Conservation (phyloP, 2,113 vertebrate species). For the Collichthys lucidus region DNA sequence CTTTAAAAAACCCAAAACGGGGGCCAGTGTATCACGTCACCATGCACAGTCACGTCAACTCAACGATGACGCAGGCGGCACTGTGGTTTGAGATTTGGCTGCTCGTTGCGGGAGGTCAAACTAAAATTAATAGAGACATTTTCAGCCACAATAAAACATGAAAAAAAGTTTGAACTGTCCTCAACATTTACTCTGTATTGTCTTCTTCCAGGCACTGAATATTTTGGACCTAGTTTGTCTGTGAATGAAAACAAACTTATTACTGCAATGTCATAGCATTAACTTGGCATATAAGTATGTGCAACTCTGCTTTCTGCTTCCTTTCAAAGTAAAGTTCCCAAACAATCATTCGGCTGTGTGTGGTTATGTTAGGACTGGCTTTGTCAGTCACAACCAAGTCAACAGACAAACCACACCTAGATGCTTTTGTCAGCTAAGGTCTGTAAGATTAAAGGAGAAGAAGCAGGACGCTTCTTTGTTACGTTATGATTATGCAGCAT, state of each 20-base stretch:
- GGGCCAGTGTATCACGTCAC: neutral
- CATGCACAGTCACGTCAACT: neutral
- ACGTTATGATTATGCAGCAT: conserved; percentile 25
- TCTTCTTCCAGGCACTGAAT: too few relatives aligned
- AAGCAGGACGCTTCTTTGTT: neutral
- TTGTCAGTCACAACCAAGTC: conserved; percentile 25
- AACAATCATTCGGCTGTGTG: conserved; percentile 17
- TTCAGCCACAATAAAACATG: neutral
- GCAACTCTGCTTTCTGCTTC: neutral
- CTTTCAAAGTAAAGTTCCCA: conserved; percentile 15
- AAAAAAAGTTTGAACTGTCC: neutral
- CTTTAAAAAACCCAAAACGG: neutral
- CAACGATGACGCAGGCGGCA: neutral
- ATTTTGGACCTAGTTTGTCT: neutral
- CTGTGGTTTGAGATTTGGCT: conserved; percentile 4
- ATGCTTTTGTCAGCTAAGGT: neutral
- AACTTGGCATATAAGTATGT: neutral
- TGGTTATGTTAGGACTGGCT: conserved; percentile 19
- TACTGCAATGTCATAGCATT: neutral
- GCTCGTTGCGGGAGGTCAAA: neutral
- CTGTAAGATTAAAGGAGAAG: neutral
- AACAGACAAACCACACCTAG: conserved; percentile 3
- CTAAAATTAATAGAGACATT: neutral
- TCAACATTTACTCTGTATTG: neutral
- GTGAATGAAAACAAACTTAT: neutral